phyloP scores from a whole-genome alignment of 1,140 invertebrate genomes.

The Bombus impatiens region DNA sequence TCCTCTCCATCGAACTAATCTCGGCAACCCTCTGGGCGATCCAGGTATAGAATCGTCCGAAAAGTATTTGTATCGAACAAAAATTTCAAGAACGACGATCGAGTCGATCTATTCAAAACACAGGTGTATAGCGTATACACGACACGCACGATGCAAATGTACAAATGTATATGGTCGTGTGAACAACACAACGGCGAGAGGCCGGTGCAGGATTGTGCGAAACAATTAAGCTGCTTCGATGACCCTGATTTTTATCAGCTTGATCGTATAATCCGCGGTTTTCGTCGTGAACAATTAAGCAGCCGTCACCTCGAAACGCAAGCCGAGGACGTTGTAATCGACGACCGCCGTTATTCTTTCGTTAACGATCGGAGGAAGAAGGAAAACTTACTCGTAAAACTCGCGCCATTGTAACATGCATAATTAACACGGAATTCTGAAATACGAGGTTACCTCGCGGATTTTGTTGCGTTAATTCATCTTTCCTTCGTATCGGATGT shows the following conservation, averaged over 20 bases:
- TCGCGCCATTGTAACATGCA: background rate
- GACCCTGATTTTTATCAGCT: slow-evolving; percentile 45
- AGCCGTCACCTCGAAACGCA: background rate
- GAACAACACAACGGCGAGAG: slow-evolving; percentile 29
- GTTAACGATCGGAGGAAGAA: background rate
- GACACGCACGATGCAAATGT: background rate
- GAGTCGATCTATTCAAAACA: background rate
- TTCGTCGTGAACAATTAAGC: slow-evolving; percentile 42
- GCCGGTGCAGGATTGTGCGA: slow-evolving; percentile 33
- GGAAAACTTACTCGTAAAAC: too few relatives aligned
- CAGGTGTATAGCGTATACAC: too few relatives aligned
- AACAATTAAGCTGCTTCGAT: slow-evolving; percentile 46
- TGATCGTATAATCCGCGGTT: slow-evolving; percentile 42
- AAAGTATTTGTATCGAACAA: background rate
- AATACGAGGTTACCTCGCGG: background rate
- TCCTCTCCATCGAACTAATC: slow-evolving; percentile 74
- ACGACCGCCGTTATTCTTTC: background rate
- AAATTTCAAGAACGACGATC: background rate
- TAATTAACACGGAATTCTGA: background rate
- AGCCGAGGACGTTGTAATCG: background rate
- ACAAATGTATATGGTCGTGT: background rate
- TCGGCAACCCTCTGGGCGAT: slow-evolving; percentile 56
- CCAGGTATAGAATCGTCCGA: slow-evolving; percentile 14
- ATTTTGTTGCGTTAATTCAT: background rate
- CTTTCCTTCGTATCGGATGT: too few relatives aligned